These are phyloP conservation scores for Tautogolabrus adspersus DNA, from an alignment of 2,113 vertebrate genomes.

Conservation along the genomic window DNA sequence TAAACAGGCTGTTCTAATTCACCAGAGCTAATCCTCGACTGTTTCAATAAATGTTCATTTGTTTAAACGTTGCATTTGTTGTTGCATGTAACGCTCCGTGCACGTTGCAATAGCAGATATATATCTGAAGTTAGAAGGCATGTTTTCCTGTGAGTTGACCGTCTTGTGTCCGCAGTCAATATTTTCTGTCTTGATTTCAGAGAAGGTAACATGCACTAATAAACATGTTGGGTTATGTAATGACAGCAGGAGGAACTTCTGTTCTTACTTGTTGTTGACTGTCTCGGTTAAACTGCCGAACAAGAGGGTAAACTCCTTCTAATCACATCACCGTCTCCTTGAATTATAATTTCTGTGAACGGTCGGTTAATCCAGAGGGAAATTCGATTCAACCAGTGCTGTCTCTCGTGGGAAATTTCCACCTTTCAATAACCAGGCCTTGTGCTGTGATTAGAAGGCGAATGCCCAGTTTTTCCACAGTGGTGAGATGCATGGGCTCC, in stretches of 20 bases:
- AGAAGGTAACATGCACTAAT: not conserved
- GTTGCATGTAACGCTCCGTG: no score
- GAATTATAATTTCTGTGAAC: slow-evolving; percentile 73
- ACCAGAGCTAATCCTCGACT: no score
- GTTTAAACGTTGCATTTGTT: no score
- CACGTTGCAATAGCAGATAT: no score
- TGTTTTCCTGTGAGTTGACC: not conserved
- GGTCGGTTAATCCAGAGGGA: slow-evolving; percentile 70
- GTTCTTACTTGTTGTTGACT: slow-evolving; percentile 55
- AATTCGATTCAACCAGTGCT: slow-evolving; percentile 72
- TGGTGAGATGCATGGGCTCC: slow-evolving; percentile 9
- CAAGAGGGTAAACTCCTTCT: slow-evolving; percentile 54
- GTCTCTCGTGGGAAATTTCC: slow-evolving; percentile 69
- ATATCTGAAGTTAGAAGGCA: no score
- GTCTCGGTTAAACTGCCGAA: slow-evolving; percentile 47
- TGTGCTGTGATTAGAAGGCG: slow-evolving; percentile 50
- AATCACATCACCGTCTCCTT: slow-evolving; percentile 73
- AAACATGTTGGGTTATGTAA: not conserved
- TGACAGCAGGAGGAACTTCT: slow-evolving; percentile 14
- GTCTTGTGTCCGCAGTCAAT: not conserved
- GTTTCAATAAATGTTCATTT: no score
- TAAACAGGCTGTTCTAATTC: no score
- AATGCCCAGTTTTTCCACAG: slow-evolving; percentile 2
- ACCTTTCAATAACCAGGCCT: slow-evolving; percentile 54
- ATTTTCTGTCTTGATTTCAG: not conserved